These are phyloP conservation scores for Hyperopisus bebe DNA, from an alignment of 2,113 vertebrate genomes.

Conservation along the genomic window DNA sequence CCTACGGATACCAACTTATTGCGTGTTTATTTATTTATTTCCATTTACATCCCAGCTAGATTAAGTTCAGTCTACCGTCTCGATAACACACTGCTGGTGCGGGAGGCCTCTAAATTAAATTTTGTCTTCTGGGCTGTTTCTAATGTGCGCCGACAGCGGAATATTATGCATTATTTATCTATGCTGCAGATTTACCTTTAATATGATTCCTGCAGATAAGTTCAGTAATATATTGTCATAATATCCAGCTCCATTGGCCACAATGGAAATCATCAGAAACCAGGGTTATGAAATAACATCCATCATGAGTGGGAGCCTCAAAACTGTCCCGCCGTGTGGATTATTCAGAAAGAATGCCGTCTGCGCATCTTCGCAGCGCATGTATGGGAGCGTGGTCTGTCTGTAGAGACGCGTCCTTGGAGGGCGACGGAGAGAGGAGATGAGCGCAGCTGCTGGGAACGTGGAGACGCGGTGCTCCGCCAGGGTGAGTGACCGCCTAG, in stretches of 20 bases:
- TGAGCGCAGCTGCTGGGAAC: not conserved
- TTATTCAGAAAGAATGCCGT: conserved; percentile 48
- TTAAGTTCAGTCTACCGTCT: conserved; percentile 35
- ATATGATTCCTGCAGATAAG: conserved; percentile 45
- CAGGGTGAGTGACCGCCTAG: not conserved
- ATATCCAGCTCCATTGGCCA: conserved; percentile 45
- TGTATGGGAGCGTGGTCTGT: conserved; percentile 36
- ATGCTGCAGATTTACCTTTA: conserved; percentile 52
- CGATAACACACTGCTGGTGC: conserved; percentile 39
- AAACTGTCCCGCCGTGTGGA: conserved; percentile 49
- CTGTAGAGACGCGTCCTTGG: not conserved
- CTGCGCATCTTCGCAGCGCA: not conserved
- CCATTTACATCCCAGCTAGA: conserved; percentile 34
- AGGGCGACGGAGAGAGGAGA: not conserved
- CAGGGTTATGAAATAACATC: conserved; percentile 63
- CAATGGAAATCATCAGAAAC: conserved; percentile 51
- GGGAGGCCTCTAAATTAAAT: conserved; percentile 41
- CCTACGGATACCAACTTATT: not conserved
- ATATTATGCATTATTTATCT: conserved; percentile 57
- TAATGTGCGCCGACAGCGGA: conserved; percentile 53
- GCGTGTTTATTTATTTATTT: conserved; percentile 40
- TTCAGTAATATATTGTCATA: conserved; percentile 55
- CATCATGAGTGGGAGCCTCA: conserved; percentile 58
- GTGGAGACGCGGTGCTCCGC: not conserved
- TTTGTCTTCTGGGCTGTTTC: conserved; percentile 33